Evolutionary conservation across 1,140 invertebrate genomes (phyloP).

Genomic region (Drosophila saltans): DNA sequence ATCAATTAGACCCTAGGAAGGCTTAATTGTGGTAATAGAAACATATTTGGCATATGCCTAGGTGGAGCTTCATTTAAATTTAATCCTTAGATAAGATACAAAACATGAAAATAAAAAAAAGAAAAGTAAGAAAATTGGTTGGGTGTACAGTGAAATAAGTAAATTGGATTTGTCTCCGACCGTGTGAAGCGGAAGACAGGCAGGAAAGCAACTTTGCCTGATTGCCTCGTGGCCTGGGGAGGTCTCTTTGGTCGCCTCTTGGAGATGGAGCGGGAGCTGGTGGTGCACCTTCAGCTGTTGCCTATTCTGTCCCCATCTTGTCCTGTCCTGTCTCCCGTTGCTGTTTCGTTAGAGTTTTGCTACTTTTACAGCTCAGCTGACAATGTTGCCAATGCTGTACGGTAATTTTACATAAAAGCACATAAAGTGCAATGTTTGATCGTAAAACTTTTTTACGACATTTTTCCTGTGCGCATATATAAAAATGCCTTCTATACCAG

Average conservation of each 20-base stretch:
- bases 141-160: conserved; percentile 58
- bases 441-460: conserved; percentile 82
- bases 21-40: conserved; percentile 52
- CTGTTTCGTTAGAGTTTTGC: conserved; percentile 52
- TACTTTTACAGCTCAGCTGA: conserved; percentile 81
- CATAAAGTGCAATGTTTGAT: conserved; percentile 82
- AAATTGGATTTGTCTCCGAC: conserved; percentile 68
- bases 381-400: conserved; percentile 81
- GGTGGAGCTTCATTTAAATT: conserved; percentile 34
- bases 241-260: conserved; percentile 43
- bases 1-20: conserved; percentile 39
- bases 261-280: conserved; percentile 10
- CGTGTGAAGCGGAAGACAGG: conserved; percentile 13
- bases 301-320: conserved; percentile 7
- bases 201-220: conserved; percentile 68
- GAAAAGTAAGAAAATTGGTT: conserved; percentile 9
- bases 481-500: conserved; percentile 59
- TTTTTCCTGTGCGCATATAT: conserved; percentile 80
- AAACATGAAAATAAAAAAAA: conserved; percentile 4
- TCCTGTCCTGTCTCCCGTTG: too few species aligned
- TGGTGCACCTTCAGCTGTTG: conserved; percentile 51
- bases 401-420: conserved; percentile 82
- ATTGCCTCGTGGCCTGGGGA: conserved; percentile 70
- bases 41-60: conserved; percentile 50
- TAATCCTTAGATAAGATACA: conserved; percentile 13